Percentiles rank a stretch among this genome's conserved stretches.
Conservation (phyloP, 2,797 vertebrate genomes). For the Mycteria americana region DNA sequence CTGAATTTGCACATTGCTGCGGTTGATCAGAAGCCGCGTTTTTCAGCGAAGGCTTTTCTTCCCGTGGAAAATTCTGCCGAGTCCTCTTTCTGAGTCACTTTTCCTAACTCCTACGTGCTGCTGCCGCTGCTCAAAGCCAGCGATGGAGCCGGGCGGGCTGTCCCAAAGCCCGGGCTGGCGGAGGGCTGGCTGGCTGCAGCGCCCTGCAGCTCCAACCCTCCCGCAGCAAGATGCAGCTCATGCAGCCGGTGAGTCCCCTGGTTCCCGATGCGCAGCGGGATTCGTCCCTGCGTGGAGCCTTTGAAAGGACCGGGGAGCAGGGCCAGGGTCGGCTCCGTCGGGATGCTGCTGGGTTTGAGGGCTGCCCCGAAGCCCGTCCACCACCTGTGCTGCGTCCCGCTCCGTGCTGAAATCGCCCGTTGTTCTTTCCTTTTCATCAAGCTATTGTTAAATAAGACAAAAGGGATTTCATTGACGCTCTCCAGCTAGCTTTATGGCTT, state of each 20-base stretch:
- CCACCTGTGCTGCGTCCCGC: neutral
- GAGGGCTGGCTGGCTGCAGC: neutral
- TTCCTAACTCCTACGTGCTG: neutral
- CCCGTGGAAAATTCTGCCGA: neutral
- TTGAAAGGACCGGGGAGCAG: neutral
- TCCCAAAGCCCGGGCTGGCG: neutral
- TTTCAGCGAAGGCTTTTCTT: neutral
- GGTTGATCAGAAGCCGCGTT: neutral
- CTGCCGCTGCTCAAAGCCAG: neutral
- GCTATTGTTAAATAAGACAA: neutral
- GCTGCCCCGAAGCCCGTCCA: neutral
- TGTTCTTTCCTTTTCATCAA: neutral
- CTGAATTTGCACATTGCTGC: neutral
- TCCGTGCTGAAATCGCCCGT: accelerated
- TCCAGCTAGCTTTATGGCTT: neutral
- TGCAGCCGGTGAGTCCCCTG: accelerated
- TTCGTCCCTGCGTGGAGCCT: neutral
- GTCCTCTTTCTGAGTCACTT: neutral
- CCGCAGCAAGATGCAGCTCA: neutral
- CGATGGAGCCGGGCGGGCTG: neutral
- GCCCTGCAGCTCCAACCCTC: neutral
- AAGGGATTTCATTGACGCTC: neutral
- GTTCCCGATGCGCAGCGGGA: accelerated
- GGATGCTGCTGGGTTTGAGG: neutral
- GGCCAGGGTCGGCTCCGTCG: neutral